Evolutionary conservation across 2,797 vertebrate genomes (phyloP).

Genomic region (Passerculus sandwichensis): DNA sequence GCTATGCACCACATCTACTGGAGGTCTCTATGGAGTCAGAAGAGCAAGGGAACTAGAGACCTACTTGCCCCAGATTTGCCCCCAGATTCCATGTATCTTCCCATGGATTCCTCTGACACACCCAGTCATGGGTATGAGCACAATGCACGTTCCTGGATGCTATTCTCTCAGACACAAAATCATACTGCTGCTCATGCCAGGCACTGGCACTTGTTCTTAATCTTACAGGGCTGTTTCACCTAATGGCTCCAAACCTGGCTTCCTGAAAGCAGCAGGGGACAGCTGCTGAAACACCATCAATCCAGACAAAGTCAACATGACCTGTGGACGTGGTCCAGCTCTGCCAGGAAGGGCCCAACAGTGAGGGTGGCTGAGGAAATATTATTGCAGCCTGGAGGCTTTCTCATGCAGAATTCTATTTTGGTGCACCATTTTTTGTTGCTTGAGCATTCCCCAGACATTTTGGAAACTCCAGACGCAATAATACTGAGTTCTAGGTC

Average conservation of each 20-base stretch:
- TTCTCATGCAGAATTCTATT: conserved; percentile 46
- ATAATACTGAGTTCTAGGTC: not conserved
- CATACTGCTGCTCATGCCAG: not conserved
- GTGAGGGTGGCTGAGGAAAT: conserved; percentile 21
- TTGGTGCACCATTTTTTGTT: not conserved
- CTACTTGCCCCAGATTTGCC: not conserved
- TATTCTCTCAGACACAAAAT: not conserved
- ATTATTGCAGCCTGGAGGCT: conserved; percentile 36
- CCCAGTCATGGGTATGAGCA: not conserved
- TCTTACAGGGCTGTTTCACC: not conserved
- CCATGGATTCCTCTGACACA: not conserved
- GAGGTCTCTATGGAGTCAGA: not conserved
- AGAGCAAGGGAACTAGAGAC: not conserved
- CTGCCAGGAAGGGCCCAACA: conserved; percentile 28
- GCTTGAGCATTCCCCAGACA: not conserved
- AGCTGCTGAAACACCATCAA: conserved; percentile 44
- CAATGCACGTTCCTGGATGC: not conserved
- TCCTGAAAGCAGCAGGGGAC: conserved; percentile 24
- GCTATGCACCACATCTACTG: not conserved
- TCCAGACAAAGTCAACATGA: conserved; percentile 54
- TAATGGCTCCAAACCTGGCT: conserved; percentile 1
- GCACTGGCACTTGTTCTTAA: not conserved
- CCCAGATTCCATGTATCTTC: rapidly evolving
- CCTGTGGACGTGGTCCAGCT: conserved; percentile 12
- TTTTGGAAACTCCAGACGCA: not conserved